Evolutionary conservation across 2,797 vertebrate species (phyloP).

Genomic region (Cephalopachus bancanus): DNA sequence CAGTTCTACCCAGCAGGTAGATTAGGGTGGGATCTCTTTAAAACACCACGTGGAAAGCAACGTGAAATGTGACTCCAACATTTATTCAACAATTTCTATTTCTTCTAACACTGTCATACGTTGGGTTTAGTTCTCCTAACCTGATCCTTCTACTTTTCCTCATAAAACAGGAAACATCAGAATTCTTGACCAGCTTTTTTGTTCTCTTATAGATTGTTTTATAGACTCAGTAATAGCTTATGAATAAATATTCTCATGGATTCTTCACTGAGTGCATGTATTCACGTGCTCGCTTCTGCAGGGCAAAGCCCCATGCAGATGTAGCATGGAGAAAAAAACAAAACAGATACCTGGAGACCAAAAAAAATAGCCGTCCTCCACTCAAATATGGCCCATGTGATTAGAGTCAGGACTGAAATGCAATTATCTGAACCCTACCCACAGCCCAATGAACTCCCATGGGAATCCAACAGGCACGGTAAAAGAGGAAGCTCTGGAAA

Average conservation of each 20-base stretch:
- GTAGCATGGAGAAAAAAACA: background rate
- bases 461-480: conserved; percentile 57
- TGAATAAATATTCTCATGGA: conserved; percentile 32
- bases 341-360: conserved; percentile 22
- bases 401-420: background rate
- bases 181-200: conserved; percentile 47
- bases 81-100: conserved; percentile 63
- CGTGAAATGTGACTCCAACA: conserved; percentile 41
- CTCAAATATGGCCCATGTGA: background rate
- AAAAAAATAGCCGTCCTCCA: background rate
- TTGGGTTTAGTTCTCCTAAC: conserved; percentile 58
- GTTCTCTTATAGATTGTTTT: conserved; percentile 41
- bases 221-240: background rate
- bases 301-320: conserved; percentile 29
- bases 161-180: conserved; percentile 63
- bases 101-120: conserved; percentile 42
- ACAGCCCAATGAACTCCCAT: background rate
- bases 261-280: background rate
- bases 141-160: conserved; percentile 59
- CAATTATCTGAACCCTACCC: conserved; percentile 15
- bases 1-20: conserved; percentile 73
- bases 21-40: conserved; percentile 43
- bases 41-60: conserved; percentile 36
- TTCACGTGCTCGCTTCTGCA: background rate
- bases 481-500: conserved; percentile 72